Base-by-base conservation (phyloP, 2,113 vertebrate genomes). In the Albula goreensis region DNA sequence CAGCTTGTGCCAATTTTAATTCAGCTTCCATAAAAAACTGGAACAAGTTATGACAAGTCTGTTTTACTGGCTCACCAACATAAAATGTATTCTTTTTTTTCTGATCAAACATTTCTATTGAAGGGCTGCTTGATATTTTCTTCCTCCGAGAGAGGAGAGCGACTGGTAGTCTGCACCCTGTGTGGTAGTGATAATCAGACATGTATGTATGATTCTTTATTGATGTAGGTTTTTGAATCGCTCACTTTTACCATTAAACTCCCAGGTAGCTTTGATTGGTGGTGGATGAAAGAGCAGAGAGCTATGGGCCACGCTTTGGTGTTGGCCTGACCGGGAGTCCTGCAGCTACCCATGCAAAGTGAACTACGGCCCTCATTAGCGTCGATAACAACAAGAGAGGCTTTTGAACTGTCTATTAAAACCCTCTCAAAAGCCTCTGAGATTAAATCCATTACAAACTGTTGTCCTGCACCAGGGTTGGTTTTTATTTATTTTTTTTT, bases 331-430 rank as follows among this genome's bases (percentile, higher is more conserved):
- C 91, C 92, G 90, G 81, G 88, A 41, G 81, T 86, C 91, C 90
- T 80, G 89, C 92, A 93, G 93, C 78, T 93, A 88, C 88, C 86
- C 9, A 90, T 91, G 52, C 31, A 41, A 89, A 89, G 91, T 94
- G 90, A 92, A 89, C 91, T 85, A 89, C 31, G 87, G 85, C 82
- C 84, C 86, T 88, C 74, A 80, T 92, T 91, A 93, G 87, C 90
- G 87, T 86, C 85, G 88, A 85, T 82, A 57, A 50, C 85, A 85
- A 74, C n/a, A 50, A 15, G 86, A 85, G 78, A 6, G 52, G 87
- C 86, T 88, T 90, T 53, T 66, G 56, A 49, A 82, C 12, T 79
- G 70, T 85, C 78, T 86, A 84, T 92, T 88, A 91, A 63, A 50
- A 52, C 78, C 57, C 83, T 89, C 41, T 83, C 66, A 78, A 90